Evolutionary conservation across 2,888 invertebrate genomes (phyloP), one percentile per base, ranked within the genome.

Genomic region (Diaprepes abbreviatus): DNA sequence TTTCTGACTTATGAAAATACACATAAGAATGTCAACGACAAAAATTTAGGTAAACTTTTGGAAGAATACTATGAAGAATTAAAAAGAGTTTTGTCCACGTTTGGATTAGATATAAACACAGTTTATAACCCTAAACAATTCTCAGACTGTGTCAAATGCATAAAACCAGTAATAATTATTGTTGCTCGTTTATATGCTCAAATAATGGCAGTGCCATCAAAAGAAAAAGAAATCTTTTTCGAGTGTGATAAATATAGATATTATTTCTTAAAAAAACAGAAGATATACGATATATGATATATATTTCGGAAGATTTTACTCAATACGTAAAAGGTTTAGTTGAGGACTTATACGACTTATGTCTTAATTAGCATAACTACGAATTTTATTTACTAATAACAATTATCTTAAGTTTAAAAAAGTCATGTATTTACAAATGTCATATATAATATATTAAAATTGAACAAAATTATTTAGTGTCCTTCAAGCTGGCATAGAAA

Each of bases 1-100:
- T 74, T 79, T 1, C 55, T 80, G n/a, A 59, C 81, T 9, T 77
- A 79, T 66, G 63, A 81, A 21, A 82, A 77, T 3, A 80, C 81
- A 3, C 72, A 74, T 1, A 75, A 77, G 45, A 72, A 76, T 17
- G 67, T 62, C 1, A 66, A 78, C 54, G 54, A 63, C 21, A 69
- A 76, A 54, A 62, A 74, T 38, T 52, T 73, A 31, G 38, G 72
- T 10, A 66, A 71, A 10, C 35, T 77, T 5, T 60, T 74, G 16
- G 43, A 71, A n/a, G 40, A 73, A 17, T 79, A 77, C 52, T 74
- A 78, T 50, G 6, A 58, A 4, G 74, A 76, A 68, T 45, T 79
- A 6, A 40, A 12, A 5, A 55, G 64, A 45, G 65, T 63, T 55
- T 48, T 79, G 10, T n/a, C 28, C 7, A 35, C 43, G 6, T 72